Base-by-base conservation (phyloP, 2,888 invertebrate genomes). In the Odontocolon sp. region DNA sequence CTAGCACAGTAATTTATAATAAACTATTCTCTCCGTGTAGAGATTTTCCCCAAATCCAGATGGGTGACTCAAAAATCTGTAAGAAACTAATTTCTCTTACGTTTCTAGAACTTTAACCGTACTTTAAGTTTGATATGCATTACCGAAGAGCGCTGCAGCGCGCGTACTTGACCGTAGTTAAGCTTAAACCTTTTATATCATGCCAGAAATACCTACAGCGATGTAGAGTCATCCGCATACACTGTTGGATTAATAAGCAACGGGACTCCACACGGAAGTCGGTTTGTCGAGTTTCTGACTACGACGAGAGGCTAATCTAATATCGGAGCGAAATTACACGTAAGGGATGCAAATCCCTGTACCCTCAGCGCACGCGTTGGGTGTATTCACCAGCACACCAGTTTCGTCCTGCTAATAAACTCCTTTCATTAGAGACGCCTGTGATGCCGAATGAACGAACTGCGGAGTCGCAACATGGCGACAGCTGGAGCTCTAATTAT, bases 391-490 rank as follows among this genome's bases (percentile, higher is more conserved):
- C 57, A 38, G 61, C 56, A 68, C 16, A 54, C 54, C 54, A 42
- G 42, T 42, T 23, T 33, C 63, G 23, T 63, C 63, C 61, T 83
- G 84, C 86, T 86, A 86, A 86, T 86, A 86, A 86, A 86, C 85
- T 86, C 86, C 85, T 86, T 86, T 86, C 86, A 86, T 86, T 86
- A 86, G 84, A 86, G 80, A 79, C 82, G 77, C 79, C 85, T 70
- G 71, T 76, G 79, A 82, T 82, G 80, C 78, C 81, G 84, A 85
- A 85, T 82, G 86, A 86, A 86, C 86, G 84, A 85, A 85, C 84
- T 82, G 85, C 85, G 84, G 85, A 85, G 80, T 86, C 81, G 84
- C 81, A 83, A 85, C 82, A 81, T 81, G 86, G 85, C 84, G 84
- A 86, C 86, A 86, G 86, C 86, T 86, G 86, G 79, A 80, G 80